Evolutionary conservation across 64 coral and sea anemone genomes (phyloP), one percentile per base, ranked within the genome.

Genomic region (Montipora sp.): DNA sequence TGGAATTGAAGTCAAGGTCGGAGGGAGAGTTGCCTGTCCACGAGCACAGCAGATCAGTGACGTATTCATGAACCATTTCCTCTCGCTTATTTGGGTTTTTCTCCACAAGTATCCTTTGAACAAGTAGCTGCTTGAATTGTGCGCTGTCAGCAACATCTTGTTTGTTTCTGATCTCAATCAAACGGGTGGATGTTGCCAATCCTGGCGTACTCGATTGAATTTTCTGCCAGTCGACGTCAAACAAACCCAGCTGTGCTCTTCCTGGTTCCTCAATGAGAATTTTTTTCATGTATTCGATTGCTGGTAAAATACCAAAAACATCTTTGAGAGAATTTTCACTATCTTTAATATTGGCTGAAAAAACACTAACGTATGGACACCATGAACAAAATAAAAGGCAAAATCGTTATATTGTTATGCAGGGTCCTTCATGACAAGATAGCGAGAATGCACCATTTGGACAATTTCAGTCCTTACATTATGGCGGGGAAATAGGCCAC

Each of bases 1-100:
- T 96, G 2, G 90, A 80, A 69, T 93, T 96, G 5, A 93, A 20
- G 75, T 96, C 91, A 19, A 93, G 57, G 8, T 96, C 95, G 16
- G 95, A 85, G 15, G 75, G 47, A 3, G 95, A 71, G 11, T 86
- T 73, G 70, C 91, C 95, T 5, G 83, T 44, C 84, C 90, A 96
- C 5, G 77, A 65, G 22, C 85, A 84, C 3, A 96, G 23, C 5
- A 93, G 50, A 16, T 89, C 87, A 13, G 15, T 73, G 36, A 96
- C 84, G 68, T 80, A 95, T 20, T 92, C 51, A 66, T 67, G 77
- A n/a, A 88, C 85, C 94, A 95, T 77, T 18, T 83, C 67, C 9
- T 23, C 60, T 70, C 75, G 77, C 48, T 87, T 91, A 71, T n/a
- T 55, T 78, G 70, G 65, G 82, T 94, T 68, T 81, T 47, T 80